These are phyloP conservation scores for Epinotia nisella DNA, from an alignment of 2,888 invertebrate genomes.

Conservation along the genomic window DNA sequence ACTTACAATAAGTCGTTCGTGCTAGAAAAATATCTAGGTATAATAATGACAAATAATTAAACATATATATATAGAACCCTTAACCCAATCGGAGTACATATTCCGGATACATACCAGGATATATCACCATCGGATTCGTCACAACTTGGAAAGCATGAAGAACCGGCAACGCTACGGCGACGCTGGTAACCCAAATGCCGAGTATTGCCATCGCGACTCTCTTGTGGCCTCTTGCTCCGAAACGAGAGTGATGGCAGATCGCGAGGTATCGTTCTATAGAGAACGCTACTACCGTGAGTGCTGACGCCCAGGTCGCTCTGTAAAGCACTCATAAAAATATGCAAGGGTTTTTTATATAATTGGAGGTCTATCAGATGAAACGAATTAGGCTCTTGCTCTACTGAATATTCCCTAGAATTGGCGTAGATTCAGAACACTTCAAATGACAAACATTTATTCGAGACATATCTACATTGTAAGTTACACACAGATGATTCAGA, in stretches of 20 bases:
- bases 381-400: no score
- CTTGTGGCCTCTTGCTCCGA: slow-evolving; percentile 12
- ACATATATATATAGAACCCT: no score
- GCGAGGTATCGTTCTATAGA: slow-evolving; percentile 45
- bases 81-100: background rate
- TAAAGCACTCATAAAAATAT: background rate
- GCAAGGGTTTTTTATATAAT: no score
- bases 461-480: no score
- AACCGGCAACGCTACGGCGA: slow-evolving; percentile 1
- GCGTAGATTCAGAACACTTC: no score
- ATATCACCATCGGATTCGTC: background rate
- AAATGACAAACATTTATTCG: no score
- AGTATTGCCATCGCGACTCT: slow-evolving; percentile 34
- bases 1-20: no score
- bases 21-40: no score
- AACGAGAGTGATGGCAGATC: slow-evolving; percentile 42
- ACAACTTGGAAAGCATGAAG: background rate
- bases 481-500: no score
- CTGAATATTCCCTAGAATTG: no score
- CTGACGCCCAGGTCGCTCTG: slow-evolving; percentile 44
- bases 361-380: no score
- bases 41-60: no score
- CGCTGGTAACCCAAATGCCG: slow-evolving; percentile 25
- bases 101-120: background rate
- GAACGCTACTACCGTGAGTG: slow-evolving; percentile 45